These are phyloP conservation scores for Brachyrhaphis roseni DNA, from an alignment of 2,797 vertebrate genomes.

Conservation along the genomic window DNA sequence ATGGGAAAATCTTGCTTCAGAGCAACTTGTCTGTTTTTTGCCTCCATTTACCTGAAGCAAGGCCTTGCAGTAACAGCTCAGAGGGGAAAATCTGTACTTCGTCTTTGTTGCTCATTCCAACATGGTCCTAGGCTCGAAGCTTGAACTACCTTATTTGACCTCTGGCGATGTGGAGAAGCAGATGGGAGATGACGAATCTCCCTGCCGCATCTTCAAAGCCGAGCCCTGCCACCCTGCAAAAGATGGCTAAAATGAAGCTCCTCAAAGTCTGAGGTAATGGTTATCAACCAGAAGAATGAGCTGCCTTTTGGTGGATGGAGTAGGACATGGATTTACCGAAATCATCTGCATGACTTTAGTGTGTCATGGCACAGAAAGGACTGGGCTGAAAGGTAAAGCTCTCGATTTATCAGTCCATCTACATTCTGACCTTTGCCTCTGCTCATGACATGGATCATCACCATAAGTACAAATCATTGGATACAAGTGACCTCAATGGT, in stretches of 20 bases:
- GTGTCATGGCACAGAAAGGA: neutral
- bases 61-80: neutral
- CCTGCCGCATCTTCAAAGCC: neutral
- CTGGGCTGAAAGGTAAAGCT: neutral
- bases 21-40: neutral
- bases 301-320: neutral
- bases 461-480: neutral
- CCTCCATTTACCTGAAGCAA: neutral
- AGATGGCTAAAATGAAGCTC: neutral
- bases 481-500: neutral
- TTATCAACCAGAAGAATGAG: neutral
- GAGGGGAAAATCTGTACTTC: neutral
- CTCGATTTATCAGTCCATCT: neutral
- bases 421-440: neutral
- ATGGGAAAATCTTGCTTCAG: neutral
- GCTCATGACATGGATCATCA: neutral
- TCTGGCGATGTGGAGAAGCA: neutral
- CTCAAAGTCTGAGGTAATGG: conserved; percentile 1
- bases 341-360: conserved; percentile 1
- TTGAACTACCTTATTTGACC: neutral
- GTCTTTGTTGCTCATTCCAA: neutral
- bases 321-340: neutral
- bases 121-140: neutral
- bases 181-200: neutral
- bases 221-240: neutral